Percentiles rank a stretch among this genome's conserved stretches.
Evolutionary conservation across 2,888 invertebrate genomes (phyloP).

Genomic region (Chirona hameri): DNA sequence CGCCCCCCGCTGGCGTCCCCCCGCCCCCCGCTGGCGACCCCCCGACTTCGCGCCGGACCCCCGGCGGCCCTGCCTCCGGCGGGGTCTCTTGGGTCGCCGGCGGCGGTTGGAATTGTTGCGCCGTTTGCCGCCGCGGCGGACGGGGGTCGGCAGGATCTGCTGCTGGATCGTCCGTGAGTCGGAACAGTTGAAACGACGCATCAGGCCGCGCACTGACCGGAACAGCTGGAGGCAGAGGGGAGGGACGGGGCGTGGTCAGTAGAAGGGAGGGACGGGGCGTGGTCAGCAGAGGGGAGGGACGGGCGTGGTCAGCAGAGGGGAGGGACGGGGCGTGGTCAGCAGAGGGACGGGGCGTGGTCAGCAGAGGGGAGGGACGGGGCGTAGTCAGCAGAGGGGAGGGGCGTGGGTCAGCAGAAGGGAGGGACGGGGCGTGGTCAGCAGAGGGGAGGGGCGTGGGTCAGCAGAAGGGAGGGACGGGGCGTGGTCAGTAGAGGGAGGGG

Average conservation of each 20-base stretch:
- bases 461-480: background rate
- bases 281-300: background rate
- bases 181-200: background rate
- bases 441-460: too few relatives aligned
- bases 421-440: background rate
- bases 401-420: background rate
- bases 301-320: too few relatives aligned
- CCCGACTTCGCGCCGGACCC: background rate
- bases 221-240: constrained; percentile 1
- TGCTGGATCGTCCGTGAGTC: background rate
- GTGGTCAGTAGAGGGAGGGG: background rate
- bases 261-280: background rate
- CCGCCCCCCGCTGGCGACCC: background rate
- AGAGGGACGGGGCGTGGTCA: too few relatives aligned
- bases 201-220: background rate
- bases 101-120: too few relatives aligned
- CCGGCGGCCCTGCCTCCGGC: background rate
- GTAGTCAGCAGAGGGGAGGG: background rate
- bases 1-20: background rate
- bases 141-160: background rate
- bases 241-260: background rate
- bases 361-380: background rate
- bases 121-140: background rate
- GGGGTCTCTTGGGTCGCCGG: background rate
- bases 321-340: too few relatives aligned